Conservation (phyloP, 2,113 vertebrate genomes). For the Aspiorhynchus laticeps region DNA sequence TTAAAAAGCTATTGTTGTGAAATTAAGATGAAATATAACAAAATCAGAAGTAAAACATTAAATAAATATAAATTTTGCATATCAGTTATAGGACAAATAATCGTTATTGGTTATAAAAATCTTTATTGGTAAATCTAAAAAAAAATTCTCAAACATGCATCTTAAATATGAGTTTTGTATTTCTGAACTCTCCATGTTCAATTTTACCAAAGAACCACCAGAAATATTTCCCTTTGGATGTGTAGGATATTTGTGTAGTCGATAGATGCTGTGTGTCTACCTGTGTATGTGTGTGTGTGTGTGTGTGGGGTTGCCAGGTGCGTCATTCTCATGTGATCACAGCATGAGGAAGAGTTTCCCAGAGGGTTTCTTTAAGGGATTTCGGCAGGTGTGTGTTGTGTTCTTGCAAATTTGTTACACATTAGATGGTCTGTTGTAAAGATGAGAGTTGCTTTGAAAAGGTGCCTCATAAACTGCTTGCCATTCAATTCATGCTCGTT, state of each 20-base stretch:
- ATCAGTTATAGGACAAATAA: too few species aligned
- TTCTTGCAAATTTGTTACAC: neutral
- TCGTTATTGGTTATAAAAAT: too few species aligned
- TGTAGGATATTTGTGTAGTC: neutral
- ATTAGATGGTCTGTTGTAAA: neutral
- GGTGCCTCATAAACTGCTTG: neutral
- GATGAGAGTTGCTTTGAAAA: neutral
- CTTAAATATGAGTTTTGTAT: neutral
- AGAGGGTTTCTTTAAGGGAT: neutral
- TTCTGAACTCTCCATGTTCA: neutral
- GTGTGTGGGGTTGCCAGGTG: constrained; percentile 38
- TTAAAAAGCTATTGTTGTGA: too few species aligned
- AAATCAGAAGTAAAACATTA: too few species aligned
- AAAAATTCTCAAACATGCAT: neutral
- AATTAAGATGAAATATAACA: too few species aligned
- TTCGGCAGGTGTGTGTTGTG: neutral
- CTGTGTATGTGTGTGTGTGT: neutral
- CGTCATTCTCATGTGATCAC: constrained; percentile 31
- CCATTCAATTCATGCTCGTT: neutral
- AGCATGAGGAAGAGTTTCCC: constrained; percentile 8
- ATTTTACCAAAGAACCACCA: neutral
- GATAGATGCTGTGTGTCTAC: neutral
- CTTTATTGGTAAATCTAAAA: too few species aligned
- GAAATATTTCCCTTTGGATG: neutral
- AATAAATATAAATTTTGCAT: too few species aligned